Base-by-base conservation (phyloP, 37 sponge, comb jelly and placozoan species). In the Ephydatia muelleri region DNA sequence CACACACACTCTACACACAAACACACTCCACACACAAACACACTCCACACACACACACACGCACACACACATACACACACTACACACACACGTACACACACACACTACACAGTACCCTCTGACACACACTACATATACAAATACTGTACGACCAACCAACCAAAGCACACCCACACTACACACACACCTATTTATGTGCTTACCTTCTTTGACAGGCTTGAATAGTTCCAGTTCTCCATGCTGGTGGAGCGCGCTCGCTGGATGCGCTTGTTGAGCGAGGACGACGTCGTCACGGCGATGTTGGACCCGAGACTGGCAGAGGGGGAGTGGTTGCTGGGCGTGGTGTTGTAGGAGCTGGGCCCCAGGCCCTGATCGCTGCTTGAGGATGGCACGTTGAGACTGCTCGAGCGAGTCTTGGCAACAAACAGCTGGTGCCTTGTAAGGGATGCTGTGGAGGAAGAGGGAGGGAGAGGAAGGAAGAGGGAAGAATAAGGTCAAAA, bases 201-300 rank as follows among this genome's bases (percentile, higher is more conserved):
- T 21, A 57, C 57, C 19, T 57, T 57, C 57, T 57, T 57, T 57
- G 57, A 57, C 57, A 57, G 57, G 57, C 1, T 57, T 57, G 57
- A 57, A 14, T 21, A 57, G 57, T 57, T 57, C 57, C 57, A 57
- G 57, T 80, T 75, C 80, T 90, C 90, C 39, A 90, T 48, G 38
- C 85, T 84, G 1, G 90, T 90, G 36, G 90, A 80, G 34, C 90
- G 65, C 0, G 81, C 78, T 23, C 90, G 29, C 65, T 80, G 85
- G 16, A 85, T 84, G 37, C 90, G 67, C 26, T 75, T 35, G 35
- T 79, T 79, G 23, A 83, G 73, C 14, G 84, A 79, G 16, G 89
- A 88, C 28, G 70, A 70, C 28, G 83, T 38, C 14, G 78, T 29
- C 29, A 22, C 35, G 9, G 35, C 33, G 21, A 21, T 21, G 73